A percentile compares a stretch with the other conserved stretches of the same genome.
These are phyloP conservation scores for Octomys mimax DNA, from an alignment of 2,797 vertebrate species.

Conservation along the genomic window DNA sequence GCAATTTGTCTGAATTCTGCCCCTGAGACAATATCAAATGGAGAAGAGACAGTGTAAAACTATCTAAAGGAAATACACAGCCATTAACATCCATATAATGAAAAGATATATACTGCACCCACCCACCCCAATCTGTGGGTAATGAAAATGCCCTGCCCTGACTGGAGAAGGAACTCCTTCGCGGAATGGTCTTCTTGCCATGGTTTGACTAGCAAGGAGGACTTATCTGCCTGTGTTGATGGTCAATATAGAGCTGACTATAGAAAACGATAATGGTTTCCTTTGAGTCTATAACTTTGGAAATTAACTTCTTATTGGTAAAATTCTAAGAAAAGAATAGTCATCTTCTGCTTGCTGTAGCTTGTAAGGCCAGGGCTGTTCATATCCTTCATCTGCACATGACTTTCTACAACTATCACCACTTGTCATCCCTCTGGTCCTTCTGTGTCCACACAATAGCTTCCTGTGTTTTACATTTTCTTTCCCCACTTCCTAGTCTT, in stretches of 20 bases:
- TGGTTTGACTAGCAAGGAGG: background rate
- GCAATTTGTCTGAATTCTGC: background rate
- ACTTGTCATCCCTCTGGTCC: background rate
- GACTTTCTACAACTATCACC: background rate
- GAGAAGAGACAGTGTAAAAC: background rate
- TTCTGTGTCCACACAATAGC: background rate
- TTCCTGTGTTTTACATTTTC: background rate
- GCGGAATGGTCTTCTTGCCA: too few species aligned
- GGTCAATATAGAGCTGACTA: rapidly evolving
- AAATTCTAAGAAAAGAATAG: background rate
- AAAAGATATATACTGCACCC: rapidly evolving
- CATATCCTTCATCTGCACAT: rapidly evolving
- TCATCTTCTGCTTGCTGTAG: background rate
- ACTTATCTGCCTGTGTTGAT: rapidly evolving
- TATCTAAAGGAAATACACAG: too few species aligned
- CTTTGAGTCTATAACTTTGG: background rate
- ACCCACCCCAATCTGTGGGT: rapidly evolving
- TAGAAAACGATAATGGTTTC: background rate
- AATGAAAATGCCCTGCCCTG: background rate
- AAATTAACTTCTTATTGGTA: background rate
- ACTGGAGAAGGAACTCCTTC: background rate
- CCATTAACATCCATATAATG: rapidly evolving
- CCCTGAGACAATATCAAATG: background rate
- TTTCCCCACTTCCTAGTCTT: background rate
- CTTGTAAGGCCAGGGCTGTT: rapidly evolving